Evolutionary conservation across 92 coral and sea anemone species (phyloP).

Genomic region (Parazoanthus swiftii): DNA sequence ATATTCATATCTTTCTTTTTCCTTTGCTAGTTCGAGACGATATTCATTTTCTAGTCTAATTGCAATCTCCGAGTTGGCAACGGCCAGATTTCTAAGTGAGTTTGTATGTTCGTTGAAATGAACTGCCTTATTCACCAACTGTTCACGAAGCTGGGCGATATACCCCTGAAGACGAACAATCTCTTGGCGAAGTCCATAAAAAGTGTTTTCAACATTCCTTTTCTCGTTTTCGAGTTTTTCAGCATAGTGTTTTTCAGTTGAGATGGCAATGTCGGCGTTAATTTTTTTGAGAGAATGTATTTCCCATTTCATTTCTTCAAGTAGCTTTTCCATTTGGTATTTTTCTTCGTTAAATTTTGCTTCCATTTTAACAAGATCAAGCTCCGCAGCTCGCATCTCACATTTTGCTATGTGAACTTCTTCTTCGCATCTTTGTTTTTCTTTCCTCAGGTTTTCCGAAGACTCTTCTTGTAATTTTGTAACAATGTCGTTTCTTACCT

Average conservation of each 20-base stretch:
- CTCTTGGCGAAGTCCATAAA: constrained; percentile 77
- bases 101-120: constrained; percentile 36
- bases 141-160: constrained; percentile 81
- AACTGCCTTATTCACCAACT: constrained; percentile 59
- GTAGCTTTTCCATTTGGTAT: constrained; percentile 60
- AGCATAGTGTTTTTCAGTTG: constrained; percentile 67
- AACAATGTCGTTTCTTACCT: constrained; percentile 52
- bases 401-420: constrained; percentile 62
- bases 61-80: constrained; percentile 47
- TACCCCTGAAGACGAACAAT: constrained; percentile 78
- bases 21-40: constrained; percentile 66
- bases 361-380: constrained; percentile 64
- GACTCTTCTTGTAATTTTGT: constrained; percentile 65
- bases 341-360: constrained; percentile 74
- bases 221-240: constrained; percentile 79
- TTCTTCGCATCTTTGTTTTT: constrained; percentile 63
- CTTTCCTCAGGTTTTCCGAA: constrained; percentile 70
- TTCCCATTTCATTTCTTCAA: constrained; percentile 62
- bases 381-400: constrained; percentile 53
- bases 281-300: constrained; percentile 51
- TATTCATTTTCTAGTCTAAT: constrained; percentile 66
- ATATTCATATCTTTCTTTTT: constrained; percentile 60
- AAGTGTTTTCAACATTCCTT: constrained; percentile 79
- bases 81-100: constrained; percentile 17
- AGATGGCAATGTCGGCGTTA: constrained; percentile 56